phyloP scores from a whole-genome alignment of 2,888 invertebrate species.

The Chironomus riparius region DNA sequence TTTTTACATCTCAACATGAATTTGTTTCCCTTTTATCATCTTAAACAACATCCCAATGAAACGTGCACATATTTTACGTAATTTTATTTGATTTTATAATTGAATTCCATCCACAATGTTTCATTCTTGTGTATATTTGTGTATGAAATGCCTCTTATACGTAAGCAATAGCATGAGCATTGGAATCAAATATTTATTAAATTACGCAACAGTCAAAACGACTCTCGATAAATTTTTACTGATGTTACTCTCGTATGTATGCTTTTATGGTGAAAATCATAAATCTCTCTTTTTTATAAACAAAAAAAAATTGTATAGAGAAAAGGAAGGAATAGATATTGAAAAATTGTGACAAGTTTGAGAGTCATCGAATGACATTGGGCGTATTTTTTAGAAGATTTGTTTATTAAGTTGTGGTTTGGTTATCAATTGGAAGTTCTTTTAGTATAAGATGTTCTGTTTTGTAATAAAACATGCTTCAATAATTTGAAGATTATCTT shows the following conservation, averaged over 20 bases:
- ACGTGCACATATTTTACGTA: slow-evolving; percentile 12
- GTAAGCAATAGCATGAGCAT: background rate
- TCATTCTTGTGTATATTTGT: background rate
- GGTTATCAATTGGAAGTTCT: no score
- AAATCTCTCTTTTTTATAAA: background rate
- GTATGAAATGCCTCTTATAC: background rate
- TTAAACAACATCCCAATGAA: background rate
- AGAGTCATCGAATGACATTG: no score
- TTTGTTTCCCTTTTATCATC: background rate
- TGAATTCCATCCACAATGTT: slow-evolving; percentile 21
- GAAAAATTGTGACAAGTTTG: no score
- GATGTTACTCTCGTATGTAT: background rate
- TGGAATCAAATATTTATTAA: slow-evolving; percentile 26
- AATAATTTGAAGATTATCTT: no score
- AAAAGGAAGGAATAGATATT: background rate
- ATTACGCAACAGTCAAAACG: slow-evolving; percentile 15
- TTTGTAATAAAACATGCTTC: no score
- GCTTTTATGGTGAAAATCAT: slow-evolving; percentile 1
- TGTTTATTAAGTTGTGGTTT: no score
- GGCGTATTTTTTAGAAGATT: no score
- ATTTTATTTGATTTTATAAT: slow-evolving; percentile 27
- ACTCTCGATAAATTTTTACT: slow-evolving; percentile 9
- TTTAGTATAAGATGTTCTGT: no score
- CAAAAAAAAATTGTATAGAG: background rate
- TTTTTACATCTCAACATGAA: background rate